Evolutionary conservation across 2,797 vertebrate species (phyloP).

Genomic region (Pseudochaenichthys georgianus): DNA sequence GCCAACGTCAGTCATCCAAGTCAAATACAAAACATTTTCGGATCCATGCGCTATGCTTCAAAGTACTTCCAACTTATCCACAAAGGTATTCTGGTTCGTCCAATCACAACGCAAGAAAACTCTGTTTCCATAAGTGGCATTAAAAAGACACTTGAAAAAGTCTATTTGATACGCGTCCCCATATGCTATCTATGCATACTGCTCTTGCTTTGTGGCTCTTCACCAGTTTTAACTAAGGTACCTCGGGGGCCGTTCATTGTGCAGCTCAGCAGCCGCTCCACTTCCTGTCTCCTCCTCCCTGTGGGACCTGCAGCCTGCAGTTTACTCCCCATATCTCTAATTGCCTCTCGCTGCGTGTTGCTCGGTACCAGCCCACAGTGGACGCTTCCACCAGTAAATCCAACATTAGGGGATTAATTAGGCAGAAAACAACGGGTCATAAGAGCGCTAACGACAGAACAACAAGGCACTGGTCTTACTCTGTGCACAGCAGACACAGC

Average conservation of each 20-base stretch:
- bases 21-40: too few species aligned
- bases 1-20: too few species aligned
- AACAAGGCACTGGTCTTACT: constrained; percentile 79
- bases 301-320: constrained; percentile 59
- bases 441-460: constrained; percentile 83
- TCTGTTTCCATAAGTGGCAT: constrained; percentile 11
- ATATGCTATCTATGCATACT: constrained; percentile 26
- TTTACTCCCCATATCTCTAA: constrained; percentile 78
- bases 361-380: constrained; percentile 62
- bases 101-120: neutral
- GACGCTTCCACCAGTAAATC: constrained; percentile 80
- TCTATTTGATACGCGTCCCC: constrained; percentile 10
- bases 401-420: constrained; percentile 87
- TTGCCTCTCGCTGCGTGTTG: constrained; percentile 72
- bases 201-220: constrained; percentile 26
- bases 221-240: constrained; percentile 35
- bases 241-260: constrained; percentile 39
- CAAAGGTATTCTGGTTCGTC: neutral
- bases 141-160: constrained; percentile 10
- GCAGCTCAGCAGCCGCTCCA: constrained; percentile 41
- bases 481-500: constrained; percentile 67
- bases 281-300: constrained; percentile 55
- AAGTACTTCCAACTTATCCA: too few species aligned
- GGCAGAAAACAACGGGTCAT: constrained; percentile 85
- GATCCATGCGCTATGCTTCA: too few species aligned